These are phyloP conservation scores for Synanthedon tipuliformis DNA, from an alignment of 2,888 invertebrate species.

Conservation along the genomic window DNA sequence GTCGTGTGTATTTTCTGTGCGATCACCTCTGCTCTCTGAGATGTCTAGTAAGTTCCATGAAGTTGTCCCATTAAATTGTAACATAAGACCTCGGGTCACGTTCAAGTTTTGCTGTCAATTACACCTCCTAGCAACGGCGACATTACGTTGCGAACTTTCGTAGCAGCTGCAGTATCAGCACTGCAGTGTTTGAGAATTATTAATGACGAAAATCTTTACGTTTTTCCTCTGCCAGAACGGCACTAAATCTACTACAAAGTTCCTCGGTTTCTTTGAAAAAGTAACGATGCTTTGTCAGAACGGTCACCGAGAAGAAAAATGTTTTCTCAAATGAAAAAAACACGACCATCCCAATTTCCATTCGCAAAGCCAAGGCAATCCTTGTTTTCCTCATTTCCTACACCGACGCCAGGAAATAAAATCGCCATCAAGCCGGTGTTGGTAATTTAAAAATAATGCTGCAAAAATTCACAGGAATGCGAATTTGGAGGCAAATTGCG, in stretches of 20 bases:
- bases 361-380: slow-evolving; percentile 19
- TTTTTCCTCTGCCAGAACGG: not conserved
- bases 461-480: slow-evolving; percentile 51
- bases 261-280: not conserved
- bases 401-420: slow-evolving; percentile 55
- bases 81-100: slow-evolving; percentile 9
- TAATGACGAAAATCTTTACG: slow-evolving; percentile 3
- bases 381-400: slow-evolving; percentile 59
- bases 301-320: slow-evolving; percentile 20
- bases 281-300: slow-evolving; percentile 2
- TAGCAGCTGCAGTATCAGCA: not conserved
- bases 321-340: slow-evolving; percentile 20
- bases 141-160: not conserved
- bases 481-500: slow-evolving; percentile 51
- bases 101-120: slow-evolving; percentile 27
- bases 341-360: slow-evolving; percentile 39
- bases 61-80: not conserved
- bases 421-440: slow-evolving; percentile 55
- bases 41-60: not conserved
- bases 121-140: slow-evolving; percentile 10
- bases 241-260: not conserved
- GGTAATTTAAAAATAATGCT: slow-evolving; percentile 64
- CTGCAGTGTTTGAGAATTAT: slow-evolving; percentile 6
- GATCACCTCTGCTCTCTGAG: not conserved
- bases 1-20: not conserved